Evolutionary conservation across 2,888 invertebrate species (phyloP).

Genomic region (Busseola fusca): DNA sequence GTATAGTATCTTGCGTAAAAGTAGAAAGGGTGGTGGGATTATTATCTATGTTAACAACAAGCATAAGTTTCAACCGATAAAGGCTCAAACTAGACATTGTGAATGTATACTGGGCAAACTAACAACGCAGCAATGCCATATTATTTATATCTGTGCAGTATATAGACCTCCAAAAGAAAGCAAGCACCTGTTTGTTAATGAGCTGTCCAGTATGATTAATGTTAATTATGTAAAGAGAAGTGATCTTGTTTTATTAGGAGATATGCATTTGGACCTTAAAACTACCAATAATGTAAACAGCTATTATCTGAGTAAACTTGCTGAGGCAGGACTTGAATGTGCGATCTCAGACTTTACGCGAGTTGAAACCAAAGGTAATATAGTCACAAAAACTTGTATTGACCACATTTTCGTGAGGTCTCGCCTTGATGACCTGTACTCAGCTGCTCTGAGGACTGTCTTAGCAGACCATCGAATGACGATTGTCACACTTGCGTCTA

Average conservation of each 20-base stretch:
- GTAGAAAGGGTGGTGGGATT: slow-evolving; percentile 3
- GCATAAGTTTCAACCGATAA: slow-evolving; percentile 1
- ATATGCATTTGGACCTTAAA: background rate
- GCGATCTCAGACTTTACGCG: slow-evolving; percentile 6
- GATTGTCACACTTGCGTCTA: background rate
- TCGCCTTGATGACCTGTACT: no score
- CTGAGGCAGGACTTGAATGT: slow-evolving; percentile 9
- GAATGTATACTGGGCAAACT: slow-evolving; percentile 6
- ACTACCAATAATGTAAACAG: slow-evolving; percentile 6
- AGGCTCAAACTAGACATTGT: background rate
- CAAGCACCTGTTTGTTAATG: slow-evolving; percentile 9
- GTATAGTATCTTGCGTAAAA: slow-evolving; percentile 4
- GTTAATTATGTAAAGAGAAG: background rate
- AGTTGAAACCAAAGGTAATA: slow-evolving; percentile 1
- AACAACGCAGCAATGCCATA: background rate
- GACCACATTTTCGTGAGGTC: slow-evolving; percentile 1
- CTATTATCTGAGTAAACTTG: background rate
- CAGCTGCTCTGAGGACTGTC: slow-evolving; percentile 1
- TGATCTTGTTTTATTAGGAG: slow-evolving; percentile 2
- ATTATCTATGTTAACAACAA: background rate
- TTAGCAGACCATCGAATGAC: background rate
- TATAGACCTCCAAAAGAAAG: slow-evolving; percentile 11
- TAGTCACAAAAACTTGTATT: background rate
- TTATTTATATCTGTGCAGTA: slow-evolving; percentile 9
- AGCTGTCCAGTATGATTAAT: background rate